Evolutionary conservation across 1,140 invertebrate genomes (phyloP).

Genomic region (Bombus soroeensis): DNA sequence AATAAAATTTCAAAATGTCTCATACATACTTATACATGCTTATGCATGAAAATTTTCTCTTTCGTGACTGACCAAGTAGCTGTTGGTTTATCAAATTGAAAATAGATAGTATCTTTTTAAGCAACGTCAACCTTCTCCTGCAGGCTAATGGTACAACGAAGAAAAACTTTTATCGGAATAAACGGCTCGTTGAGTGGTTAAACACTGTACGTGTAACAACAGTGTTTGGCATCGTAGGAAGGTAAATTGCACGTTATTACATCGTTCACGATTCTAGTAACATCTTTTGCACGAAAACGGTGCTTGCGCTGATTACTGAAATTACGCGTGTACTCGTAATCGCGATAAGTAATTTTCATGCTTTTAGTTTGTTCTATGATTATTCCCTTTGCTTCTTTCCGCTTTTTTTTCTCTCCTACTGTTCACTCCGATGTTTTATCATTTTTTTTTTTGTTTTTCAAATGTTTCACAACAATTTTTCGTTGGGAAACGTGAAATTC

Average conservation of each 20-base stretch:
- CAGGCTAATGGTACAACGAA: neutral
- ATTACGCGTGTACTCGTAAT: neutral
- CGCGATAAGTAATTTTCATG: neutral
- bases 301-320: slow-evolving; percentile 1
- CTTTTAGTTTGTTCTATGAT: neutral
- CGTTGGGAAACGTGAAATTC: neutral
- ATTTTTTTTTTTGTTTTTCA: no score
- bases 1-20: no score
- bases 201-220: neutral
- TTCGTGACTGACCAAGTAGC: neutral
- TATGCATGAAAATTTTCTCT: no score
- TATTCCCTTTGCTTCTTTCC: neutral
- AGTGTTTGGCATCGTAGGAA: neutral
- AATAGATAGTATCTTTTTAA: neutral
- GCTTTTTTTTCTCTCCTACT: no score
- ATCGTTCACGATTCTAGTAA: no score
- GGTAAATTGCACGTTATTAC: slow-evolving; percentile 20
- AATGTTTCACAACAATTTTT: neutral
- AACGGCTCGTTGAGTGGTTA: neutral
- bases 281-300: neutral
- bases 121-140: neutral
- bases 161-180: neutral
- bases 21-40: no score
- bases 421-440: no score
- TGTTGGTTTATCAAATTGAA: neutral